These are phyloP conservation scores for Lasioglossum leucozonium DNA, from an alignment of 2,888 invertebrate species.

Conservation along the genomic window DNA sequence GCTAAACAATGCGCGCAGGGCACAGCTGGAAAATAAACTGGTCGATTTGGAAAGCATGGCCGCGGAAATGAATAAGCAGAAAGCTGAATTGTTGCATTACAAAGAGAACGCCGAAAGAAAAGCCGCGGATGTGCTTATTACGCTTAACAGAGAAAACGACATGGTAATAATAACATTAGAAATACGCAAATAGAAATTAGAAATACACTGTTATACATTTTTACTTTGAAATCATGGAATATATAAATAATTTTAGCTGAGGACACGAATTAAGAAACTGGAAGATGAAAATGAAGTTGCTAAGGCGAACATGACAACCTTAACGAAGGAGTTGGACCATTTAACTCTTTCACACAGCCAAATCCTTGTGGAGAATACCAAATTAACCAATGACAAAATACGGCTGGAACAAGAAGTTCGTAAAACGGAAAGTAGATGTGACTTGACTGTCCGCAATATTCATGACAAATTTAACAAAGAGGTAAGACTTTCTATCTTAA, in stretches of 20 bases:
- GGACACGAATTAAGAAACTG: slow-evolving; percentile 77
- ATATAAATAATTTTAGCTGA: slow-evolving; percentile 65
- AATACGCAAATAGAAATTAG: no score
- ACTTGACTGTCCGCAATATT: slow-evolving; percentile 75
- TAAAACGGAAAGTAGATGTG: slow-evolving; percentile 82
- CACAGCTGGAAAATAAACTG: slow-evolving; percentile 86
- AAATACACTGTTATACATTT: background rate
- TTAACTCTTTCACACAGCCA: slow-evolving; percentile 91
- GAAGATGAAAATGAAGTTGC: slow-evolving; percentile 81
- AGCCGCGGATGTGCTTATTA: slow-evolving; percentile 76
- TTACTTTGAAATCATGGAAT: background rate
- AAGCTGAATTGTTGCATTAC: slow-evolving; percentile 77
- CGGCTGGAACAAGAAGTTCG: slow-evolving; percentile 88
- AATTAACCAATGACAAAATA: slow-evolving; percentile 89
- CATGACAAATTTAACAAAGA: slow-evolving; percentile 82
- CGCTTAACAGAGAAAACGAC: slow-evolving; percentile 80
- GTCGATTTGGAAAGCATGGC: slow-evolving; percentile 85
- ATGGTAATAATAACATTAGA: slow-evolving; percentile 64
- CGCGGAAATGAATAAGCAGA: slow-evolving; percentile 85
- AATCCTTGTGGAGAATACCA: slow-evolving; percentile 90
- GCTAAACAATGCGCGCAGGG: slow-evolving; percentile 86
- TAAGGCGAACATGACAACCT: slow-evolving; percentile 86
- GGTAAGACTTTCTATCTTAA: slow-evolving; percentile 57
- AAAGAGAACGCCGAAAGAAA: slow-evolving; percentile 80
- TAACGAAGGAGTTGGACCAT: slow-evolving; percentile 90